These are phyloP conservation scores for Athripsodes cinereus DNA, from an alignment of 2,888 invertebrate genomes.

Conservation along the genomic window DNA sequence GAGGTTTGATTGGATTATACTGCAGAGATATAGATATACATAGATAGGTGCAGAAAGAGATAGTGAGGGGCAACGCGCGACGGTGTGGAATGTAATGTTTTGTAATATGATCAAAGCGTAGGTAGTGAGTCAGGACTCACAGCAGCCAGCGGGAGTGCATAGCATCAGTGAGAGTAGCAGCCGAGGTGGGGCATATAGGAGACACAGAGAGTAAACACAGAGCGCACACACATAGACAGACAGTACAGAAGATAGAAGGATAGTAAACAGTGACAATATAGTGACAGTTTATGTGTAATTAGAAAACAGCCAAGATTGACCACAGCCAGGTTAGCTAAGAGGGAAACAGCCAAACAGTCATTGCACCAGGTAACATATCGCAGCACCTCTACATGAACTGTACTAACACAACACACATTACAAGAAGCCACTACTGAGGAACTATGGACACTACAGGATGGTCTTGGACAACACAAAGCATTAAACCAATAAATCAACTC, in stretches of 20 bases:
- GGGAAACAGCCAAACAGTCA: slow-evolving; percentile 22
- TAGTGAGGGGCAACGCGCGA: slow-evolving; percentile 14
- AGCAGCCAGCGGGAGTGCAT: not conserved
- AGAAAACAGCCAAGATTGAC: too few relatives aligned
- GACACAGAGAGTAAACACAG: slow-evolving; percentile 18
- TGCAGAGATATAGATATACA: too few relatives aligned
- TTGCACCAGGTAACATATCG: slow-evolving; percentile 28
- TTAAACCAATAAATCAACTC: not conserved
- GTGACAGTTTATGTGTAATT: too few relatives aligned
- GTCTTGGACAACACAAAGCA: not conserved
- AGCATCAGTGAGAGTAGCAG: not conserved
- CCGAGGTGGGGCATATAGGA: not conserved
- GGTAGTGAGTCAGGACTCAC: not conserved
- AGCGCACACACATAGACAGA: slow-evolving; percentile 13
- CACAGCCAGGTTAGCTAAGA: slow-evolving; percentile 20
- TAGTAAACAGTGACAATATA: too few relatives aligned
- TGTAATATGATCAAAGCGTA: not conserved
- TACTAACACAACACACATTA: slow-evolving; percentile 19
- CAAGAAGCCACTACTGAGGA: slow-evolving; percentile 24
- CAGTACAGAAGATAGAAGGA: not conserved
- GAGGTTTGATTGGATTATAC: slow-evolving; percentile 8
- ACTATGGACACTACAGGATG: slow-evolving; percentile 13
- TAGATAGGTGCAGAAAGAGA: slow-evolving; percentile 19
- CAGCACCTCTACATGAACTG: slow-evolving; percentile 17
- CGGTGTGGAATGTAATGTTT: slow-evolving; percentile 5